These are phyloP conservation scores for Cacoxenus indagator DNA, from an alignment of 2,888 invertebrate species.

Conservation along the genomic window DNA sequence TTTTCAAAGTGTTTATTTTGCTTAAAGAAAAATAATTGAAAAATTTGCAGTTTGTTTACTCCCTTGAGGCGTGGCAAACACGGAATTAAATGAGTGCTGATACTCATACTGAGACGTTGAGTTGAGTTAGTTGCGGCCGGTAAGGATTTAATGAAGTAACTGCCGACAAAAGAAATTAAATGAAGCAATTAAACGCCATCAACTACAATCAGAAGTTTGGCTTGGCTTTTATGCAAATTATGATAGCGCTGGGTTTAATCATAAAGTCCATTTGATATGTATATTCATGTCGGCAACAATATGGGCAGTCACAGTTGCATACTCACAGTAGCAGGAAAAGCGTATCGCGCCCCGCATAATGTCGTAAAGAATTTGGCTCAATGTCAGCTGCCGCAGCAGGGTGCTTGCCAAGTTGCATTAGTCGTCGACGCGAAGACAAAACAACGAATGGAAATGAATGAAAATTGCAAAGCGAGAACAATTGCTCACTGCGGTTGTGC, in stretches of 20 bases:
- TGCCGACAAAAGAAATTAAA: neutral
- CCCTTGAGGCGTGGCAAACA: neutral
- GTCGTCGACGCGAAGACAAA: constrained; percentile 19
- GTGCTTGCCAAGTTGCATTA: constrained; percentile 34
- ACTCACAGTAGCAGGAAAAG: neutral
- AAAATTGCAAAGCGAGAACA: neutral
- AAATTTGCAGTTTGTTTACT: constrained; percentile 36
- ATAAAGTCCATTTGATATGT: neutral
- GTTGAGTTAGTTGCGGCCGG: too few relatives aligned
- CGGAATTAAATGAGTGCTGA: neutral
- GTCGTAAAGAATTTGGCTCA: constrained; percentile 25
- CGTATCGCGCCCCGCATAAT: neutral
- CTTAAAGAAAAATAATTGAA: constrained; percentile 57
- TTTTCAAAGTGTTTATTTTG: constrained; percentile 58
- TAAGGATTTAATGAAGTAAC: neutral
- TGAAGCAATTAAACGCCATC: neutral
- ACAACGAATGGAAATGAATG: neutral
- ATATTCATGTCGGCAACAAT: neutral
- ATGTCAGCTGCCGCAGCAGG: constrained; percentile 28
- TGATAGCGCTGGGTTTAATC: neutral
- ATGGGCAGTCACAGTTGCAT: neutral
- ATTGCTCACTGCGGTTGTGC: too few relatives aligned
- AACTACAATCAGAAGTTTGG: neutral
- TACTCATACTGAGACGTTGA: too few relatives aligned
- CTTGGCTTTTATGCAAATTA: neutral